phyloP scores from a whole-genome alignment of 1,140 invertebrate species.

The Metaphire vulgaris region DNA sequence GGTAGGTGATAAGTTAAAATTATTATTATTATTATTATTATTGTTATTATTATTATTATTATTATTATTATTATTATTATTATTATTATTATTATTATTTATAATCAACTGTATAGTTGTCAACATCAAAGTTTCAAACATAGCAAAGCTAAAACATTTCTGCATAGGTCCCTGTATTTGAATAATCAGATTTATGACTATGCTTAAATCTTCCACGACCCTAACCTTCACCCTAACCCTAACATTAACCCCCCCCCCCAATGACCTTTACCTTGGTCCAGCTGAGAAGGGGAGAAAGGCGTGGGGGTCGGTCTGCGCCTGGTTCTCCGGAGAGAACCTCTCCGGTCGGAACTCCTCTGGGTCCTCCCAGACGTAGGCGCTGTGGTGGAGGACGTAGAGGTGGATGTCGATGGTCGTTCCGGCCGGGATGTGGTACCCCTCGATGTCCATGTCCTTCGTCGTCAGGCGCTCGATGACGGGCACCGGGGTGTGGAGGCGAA shows the following conservation, averaged over 20 bases:
- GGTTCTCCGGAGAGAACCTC: slow-evolving; percentile 34
- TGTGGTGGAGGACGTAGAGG: slow-evolving; percentile 34
- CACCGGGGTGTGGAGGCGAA: slow-evolving; percentile 47
- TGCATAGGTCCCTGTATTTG: too few species aligned
- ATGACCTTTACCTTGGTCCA: slow-evolving; percentile 30
- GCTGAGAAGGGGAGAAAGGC: slow-evolving; percentile 39
- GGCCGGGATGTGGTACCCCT: slow-evolving; percentile 32
- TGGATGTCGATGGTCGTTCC: slow-evolving; percentile 29
- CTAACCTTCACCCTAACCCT: background rate
- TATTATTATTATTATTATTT: slow-evolving; percentile 4
- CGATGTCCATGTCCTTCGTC: slow-evolving; percentile 58
- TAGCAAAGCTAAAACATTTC: too few species aligned
- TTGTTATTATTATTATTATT: too few species aligned
- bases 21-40: too few species aligned
- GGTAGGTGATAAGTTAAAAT: too few species aligned
- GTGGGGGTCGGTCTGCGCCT: slow-evolving; percentile 28
- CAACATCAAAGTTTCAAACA: too few species aligned
- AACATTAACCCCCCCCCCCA: too few species aligned
- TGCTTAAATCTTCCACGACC: background rate
- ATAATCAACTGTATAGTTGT: too few species aligned
- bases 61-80: too few species aligned
- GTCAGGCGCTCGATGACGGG: slow-evolving; percentile 66
- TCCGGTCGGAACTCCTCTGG: slow-evolving; percentile 33
- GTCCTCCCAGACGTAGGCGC: slow-evolving; percentile 34
- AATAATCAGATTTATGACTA: background rate